Percentiles rank a stretch among this genome's conserved stretches.
Conservation (phyloP, 2,888 invertebrate species). For the Scaptomyza parva region DNA sequence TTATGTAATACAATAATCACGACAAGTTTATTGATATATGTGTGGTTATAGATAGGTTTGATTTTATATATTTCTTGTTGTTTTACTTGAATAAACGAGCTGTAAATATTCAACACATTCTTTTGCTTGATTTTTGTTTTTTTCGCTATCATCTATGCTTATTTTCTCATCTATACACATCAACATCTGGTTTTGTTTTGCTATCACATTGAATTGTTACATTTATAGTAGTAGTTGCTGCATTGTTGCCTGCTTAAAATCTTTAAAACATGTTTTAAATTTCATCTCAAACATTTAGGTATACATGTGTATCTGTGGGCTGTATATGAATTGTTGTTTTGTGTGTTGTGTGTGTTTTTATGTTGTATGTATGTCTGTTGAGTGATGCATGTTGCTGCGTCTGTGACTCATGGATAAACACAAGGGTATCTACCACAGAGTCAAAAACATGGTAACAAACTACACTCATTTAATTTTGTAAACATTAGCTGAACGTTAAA, state of each 20-base stretch:
- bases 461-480: slow-evolving; percentile 53
- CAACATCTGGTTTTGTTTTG: slow-evolving; percentile 82
- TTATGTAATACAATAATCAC: slow-evolving; percentile 70
- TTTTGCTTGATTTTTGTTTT: slow-evolving; percentile 53
- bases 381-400: slow-evolving; percentile 22
- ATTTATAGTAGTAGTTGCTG: slow-evolving; percentile 83
- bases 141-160: slow-evolving; percentile 68
- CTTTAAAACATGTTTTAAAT: slow-evolving; percentile 77
- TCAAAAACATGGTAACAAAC: slow-evolving; percentile 4
- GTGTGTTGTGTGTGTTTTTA: slow-evolving; percentile 31
- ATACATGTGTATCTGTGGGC: slow-evolving; percentile 50
- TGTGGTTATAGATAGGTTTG: slow-evolving; percentile 74
- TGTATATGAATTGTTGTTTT: slow-evolving; percentile 39
- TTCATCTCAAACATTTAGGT: slow-evolving; percentile 77
- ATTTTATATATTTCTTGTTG: slow-evolving; percentile 65
- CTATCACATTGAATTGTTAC: slow-evolving; percentile 84
- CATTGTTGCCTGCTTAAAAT: slow-evolving; percentile 73
- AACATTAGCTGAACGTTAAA: slow-evolving; percentile 61
- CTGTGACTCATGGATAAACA: slow-evolving; percentile 35
- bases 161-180: slow-evolving; percentile 72
- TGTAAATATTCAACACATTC: slow-evolving; percentile 81
- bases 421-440: slow-evolving; percentile 18
- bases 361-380: slow-evolving; percentile 31
- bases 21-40: slow-evolving; percentile 76
- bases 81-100: slow-evolving; percentile 75